phyloP scores from a whole-genome alignment of 2,888 invertebrate species.

The Zygaena filipendulae region DNA sequence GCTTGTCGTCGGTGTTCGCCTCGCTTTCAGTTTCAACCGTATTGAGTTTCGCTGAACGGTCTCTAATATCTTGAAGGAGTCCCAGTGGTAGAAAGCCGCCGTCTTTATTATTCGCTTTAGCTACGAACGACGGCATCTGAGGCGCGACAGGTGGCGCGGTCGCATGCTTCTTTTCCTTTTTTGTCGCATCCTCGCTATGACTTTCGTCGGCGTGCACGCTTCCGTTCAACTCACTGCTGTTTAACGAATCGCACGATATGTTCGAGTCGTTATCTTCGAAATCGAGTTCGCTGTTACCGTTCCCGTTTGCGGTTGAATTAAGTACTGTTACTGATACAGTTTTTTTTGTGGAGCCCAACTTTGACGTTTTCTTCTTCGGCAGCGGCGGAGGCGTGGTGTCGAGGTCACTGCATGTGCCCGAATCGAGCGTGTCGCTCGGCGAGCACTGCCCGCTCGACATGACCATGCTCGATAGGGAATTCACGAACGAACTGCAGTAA shows the following conservation, averaged over 20 bases:
- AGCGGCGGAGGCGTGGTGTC: conserved; percentile 78
- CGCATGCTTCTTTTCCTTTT: conserved; percentile 46
- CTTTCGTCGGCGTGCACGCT: conserved; percentile 61
- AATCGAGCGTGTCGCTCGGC: conserved; percentile 84
- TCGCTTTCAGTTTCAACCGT: conserved; percentile 55
- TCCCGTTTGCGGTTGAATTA: conserved; percentile 62
- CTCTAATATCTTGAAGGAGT: conserved; percentile 75
- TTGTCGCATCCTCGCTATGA: conserved; percentile 42
- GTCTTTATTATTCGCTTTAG: conserved; percentile 46
- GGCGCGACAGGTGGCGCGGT: conserved; percentile 42
- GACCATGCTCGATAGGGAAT: conserved; percentile 62
- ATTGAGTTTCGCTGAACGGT: conserved; percentile 68
- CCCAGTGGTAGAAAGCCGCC: conserved; percentile 72
- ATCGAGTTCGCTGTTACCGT: conserved; percentile 73
- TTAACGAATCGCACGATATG: conserved; percentile 85
- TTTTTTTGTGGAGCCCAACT: conserved; percentile 56
- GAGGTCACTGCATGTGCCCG: conserved; percentile 86
- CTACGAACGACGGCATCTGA: conserved; percentile 32
- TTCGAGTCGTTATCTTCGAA: conserved; percentile 81
- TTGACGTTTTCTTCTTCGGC: conserved; percentile 73
- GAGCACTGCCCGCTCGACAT: conserved; percentile 87
- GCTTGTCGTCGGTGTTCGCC: conserved; percentile 27
- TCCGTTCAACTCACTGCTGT: conserved; percentile 74
- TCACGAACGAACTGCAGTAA: conserved; percentile 71
- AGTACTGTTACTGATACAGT: conserved; percentile 68